Percentiles rank a stretch among this genome's conserved stretches.
Evolutionary conservation across 2,797 vertebrate species (phyloP).

Genomic region (Coilia nasus): DNA sequence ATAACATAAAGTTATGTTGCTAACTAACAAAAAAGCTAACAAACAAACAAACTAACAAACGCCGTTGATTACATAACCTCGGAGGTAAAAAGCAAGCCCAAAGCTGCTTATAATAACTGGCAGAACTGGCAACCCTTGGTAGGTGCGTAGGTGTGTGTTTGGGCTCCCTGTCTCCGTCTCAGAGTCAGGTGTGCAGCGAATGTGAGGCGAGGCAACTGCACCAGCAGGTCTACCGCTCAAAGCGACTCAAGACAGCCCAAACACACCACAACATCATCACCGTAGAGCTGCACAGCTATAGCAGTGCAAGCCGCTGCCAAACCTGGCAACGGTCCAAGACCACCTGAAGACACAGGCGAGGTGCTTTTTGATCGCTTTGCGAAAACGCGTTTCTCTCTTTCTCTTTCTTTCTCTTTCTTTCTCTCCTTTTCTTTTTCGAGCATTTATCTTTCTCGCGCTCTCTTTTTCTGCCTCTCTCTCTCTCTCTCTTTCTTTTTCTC

Average conservation of each 20-base stretch:
- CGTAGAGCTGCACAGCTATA: background rate
- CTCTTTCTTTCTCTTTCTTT: background rate
- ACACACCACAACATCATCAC: background rate
- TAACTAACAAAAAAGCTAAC: too few relatives aligned
- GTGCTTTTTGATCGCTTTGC: background rate
- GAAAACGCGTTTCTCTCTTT: background rate
- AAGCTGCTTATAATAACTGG: too few relatives aligned
- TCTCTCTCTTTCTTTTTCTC: background rate
- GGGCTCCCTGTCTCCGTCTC: background rate
- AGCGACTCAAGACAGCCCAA: background rate
- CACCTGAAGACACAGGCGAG: slow-evolving; percentile 5
- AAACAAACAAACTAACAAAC: too few relatives aligned
- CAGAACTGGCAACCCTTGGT: too few relatives aligned
- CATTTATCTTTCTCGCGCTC: slow-evolving; percentile 32
- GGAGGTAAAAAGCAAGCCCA: too few relatives aligned
- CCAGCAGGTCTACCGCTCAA: background rate
- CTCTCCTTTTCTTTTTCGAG: background rate
- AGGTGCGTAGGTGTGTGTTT: background rate
- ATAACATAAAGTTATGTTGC: too few relatives aligned
- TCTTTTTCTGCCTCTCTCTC: slow-evolving; percentile 45
- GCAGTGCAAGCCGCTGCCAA: background rate
- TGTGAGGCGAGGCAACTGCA: background rate
- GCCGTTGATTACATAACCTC: too few relatives aligned
- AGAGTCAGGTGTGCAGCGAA: background rate
- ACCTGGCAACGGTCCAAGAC: background rate